Percentiles rank a stretch among this genome's conserved stretches.
phyloP scores from a whole-genome alignment of 2,888 invertebrate genomes.

The Drosophila flavopinicola region DNA sequence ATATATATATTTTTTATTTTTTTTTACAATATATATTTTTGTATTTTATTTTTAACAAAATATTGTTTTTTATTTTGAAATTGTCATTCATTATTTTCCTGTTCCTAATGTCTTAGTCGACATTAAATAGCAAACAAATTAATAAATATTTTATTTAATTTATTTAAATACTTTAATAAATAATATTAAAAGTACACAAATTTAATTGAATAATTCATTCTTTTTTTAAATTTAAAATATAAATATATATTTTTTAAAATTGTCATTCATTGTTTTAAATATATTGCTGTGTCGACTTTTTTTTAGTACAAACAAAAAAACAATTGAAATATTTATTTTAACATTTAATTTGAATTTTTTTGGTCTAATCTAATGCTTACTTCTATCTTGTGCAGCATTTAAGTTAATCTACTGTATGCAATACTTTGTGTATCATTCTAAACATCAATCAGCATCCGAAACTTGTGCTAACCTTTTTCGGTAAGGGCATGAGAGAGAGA shows the following conservation, averaged over 20 bases:
- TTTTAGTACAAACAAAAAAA: no score
- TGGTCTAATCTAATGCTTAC: background rate
- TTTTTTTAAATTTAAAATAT: no score
- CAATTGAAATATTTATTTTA: no score
- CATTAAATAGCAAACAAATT: background rate
- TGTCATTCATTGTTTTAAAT: background rate
- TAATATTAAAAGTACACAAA: no score
- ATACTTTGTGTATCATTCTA: background rate
- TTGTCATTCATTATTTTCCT: no score
- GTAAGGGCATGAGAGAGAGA: conserved; percentile 61
- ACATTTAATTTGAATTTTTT: no score
- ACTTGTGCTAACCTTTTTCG: conserved; percentile 40
- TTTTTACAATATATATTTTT: no score
- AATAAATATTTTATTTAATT: background rate
- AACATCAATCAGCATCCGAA: conserved; percentile 24
- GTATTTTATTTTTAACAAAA: background rate
- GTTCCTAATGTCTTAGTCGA: no score
- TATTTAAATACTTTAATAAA: no score
- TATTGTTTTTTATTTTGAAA: no score
- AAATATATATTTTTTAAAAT: background rate
- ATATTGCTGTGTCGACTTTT: background rate
- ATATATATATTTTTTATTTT: no score
- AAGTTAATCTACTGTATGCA: background rate
- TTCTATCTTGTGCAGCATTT: background rate
- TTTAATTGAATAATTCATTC: no score